phyloP scores from a whole-genome alignment of 2,888 invertebrate genomes.

The Synergus gifuensis region DNA sequence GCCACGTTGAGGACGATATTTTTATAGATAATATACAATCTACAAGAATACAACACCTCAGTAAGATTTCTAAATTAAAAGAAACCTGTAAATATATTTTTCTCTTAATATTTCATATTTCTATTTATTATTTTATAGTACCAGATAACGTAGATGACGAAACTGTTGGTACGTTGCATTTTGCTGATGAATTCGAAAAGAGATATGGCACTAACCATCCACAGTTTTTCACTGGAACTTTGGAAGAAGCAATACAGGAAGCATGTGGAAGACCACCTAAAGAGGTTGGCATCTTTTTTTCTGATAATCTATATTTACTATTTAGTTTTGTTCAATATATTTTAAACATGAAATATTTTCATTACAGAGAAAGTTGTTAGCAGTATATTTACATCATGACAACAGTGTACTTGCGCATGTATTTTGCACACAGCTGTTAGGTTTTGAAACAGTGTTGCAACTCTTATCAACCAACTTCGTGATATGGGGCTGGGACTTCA shows the following conservation, averaged over 20 bases:
- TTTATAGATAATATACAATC: constrained; percentile 86
- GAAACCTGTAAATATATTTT: not conserved
- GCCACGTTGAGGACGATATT: constrained; percentile 92
- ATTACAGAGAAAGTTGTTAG: constrained; percentile 92
- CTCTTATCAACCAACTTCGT: constrained; percentile 94
- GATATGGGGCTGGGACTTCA: constrained; percentile 98
- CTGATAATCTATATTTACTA: not conserved
- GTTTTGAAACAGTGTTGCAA: constrained; percentile 94
- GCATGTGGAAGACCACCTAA: constrained; percentile 93
- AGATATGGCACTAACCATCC: constrained; percentile 94
- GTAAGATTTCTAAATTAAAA: constrained; percentile 79
- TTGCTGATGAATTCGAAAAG: constrained; percentile 90
- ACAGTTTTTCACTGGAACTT: constrained; percentile 92
- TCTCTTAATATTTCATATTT: not conserved
- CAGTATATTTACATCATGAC: constrained; percentile 98
- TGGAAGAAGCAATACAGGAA: constrained; percentile 94
- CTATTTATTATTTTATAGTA: constrained; percentile 80
- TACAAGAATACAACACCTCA: constrained; percentile 86
- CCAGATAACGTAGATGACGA: constrained; percentile 93
- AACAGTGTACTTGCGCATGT: constrained; percentile 96
- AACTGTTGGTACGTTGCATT: constrained; percentile 90
- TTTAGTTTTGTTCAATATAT: not conserved
- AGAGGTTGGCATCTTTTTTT: constrained; percentile 80
- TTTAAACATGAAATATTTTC: constrained; percentile 50
- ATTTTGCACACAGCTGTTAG: constrained; percentile 96